Conservation (phyloP, 2,888 invertebrate genomes). For the Conchocele bisecta region DNA sequence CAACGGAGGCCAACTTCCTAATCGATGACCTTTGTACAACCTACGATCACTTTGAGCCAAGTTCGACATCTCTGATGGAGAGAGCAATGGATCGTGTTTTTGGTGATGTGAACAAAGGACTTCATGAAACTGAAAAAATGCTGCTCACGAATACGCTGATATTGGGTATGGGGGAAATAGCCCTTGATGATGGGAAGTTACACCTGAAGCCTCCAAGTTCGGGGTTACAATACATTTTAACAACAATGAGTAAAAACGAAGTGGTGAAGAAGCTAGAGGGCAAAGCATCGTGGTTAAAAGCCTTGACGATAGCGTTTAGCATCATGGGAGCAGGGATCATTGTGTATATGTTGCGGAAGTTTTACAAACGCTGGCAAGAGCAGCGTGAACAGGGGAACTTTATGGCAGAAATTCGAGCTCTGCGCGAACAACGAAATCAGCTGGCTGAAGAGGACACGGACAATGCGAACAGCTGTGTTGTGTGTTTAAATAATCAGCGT, state of each 20-base stretch:
- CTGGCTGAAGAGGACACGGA: constrained; percentile 38
- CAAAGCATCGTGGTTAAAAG: constrained; percentile 85
- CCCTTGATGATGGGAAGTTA: constrained; percentile 86
- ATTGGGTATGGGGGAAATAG: constrained; percentile 91
- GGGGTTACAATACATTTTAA: constrained; percentile 90
- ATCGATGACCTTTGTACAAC: constrained; percentile 89
- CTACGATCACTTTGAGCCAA: constrained; percentile 92
- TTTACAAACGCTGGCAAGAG: constrained; percentile 78
- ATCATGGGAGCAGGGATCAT: constrained; percentile 85
- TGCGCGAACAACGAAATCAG: constrained; percentile 6
- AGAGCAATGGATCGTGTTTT: constrained; percentile 93
- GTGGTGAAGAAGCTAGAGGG: constrained; percentile 89
- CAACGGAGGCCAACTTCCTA: constrained; percentile 87
- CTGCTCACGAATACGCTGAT: constrained; percentile 91
- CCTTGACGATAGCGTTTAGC: constrained; percentile 85
- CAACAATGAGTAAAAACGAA: constrained; percentile 90
- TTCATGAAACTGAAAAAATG: constrained; percentile 94
- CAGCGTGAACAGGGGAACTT: constrained; percentile 39
- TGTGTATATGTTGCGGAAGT: constrained; percentile 84
- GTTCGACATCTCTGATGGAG: constrained; percentile 89
- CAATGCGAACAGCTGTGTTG: constrained; percentile 88
- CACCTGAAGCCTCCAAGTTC: constrained; percentile 88
- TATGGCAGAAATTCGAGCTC: constrained; percentile 49
- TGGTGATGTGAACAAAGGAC: constrained; percentile 90
- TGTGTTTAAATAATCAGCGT: constrained; percentile 92